Evolutionary conservation across 1,140 invertebrate genomes (phyloP).

Genomic region (Propsilocerus akamusi): DNA sequence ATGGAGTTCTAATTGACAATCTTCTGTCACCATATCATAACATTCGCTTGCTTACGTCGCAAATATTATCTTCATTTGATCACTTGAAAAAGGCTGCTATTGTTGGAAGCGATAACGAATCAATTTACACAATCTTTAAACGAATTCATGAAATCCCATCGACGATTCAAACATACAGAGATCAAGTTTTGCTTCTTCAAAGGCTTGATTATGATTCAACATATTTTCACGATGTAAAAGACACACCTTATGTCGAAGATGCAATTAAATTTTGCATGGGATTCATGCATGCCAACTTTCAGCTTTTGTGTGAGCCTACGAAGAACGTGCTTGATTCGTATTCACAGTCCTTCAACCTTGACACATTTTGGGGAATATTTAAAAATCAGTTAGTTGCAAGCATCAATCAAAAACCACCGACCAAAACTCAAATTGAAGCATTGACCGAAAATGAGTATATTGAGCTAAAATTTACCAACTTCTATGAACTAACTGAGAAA

Average conservation of each 20-base stretch:
- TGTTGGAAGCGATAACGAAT: constrained; percentile 4
- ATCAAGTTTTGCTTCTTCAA: constrained; percentile 51
- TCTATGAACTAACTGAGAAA: neutral
- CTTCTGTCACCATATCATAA: constrained; percentile 41
- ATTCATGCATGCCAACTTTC: constrained; percentile 70
- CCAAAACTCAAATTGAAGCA: neutral
- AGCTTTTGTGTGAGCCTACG: constrained; percentile 72
- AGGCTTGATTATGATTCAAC: constrained; percentile 42
- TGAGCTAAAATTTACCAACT: neutral
- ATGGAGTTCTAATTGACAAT: constrained; percentile 31
- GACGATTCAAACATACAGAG: constrained; percentile 55
- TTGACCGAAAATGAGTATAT: neutral
- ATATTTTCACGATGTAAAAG: constrained; percentile 31
- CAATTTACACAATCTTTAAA: constrained; percentile 44
- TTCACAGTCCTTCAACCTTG: constrained; percentile 37
- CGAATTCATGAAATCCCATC: constrained; percentile 44
- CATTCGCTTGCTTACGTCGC: constrained; percentile 43
- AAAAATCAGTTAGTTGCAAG: constrained; percentile 24
- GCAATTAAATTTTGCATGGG: constrained; percentile 63
- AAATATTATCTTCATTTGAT: constrained; percentile 54
- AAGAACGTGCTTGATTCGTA: constrained; percentile 51
- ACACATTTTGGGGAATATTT: constrained; percentile 65
- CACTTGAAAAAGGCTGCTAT: constrained; percentile 15
- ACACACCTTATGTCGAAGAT: constrained; percentile 34
- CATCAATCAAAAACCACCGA: neutral